Evolutionary conservation across 2,888 invertebrate genomes (phyloP).

Genomic region (Dolichomitus sp.): DNA sequence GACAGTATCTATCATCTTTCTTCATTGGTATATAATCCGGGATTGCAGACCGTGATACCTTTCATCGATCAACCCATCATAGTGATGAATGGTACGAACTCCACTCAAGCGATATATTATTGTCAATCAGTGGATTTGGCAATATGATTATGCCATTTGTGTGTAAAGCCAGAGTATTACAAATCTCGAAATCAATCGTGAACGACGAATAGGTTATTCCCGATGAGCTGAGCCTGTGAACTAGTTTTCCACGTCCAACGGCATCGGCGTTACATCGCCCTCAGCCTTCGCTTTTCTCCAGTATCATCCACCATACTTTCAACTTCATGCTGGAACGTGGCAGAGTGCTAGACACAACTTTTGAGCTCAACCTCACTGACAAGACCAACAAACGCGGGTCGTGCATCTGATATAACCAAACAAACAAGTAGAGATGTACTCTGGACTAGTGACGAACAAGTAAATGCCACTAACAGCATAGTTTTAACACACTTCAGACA

Average conservation of each 20-base stretch:
- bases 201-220: background rate
- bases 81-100: background rate
- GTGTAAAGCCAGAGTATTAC: slow-evolving; percentile 6
- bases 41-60: slow-evolving; percentile 19
- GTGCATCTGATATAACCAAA: slow-evolving; percentile 45
- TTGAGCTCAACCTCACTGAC: slow-evolving; percentile 24
- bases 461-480: slow-evolving; percentile 9
- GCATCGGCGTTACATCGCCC: slow-evolving; percentile 2
- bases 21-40: slow-evolving; percentile 37
- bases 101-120: background rate
- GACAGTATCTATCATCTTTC: slow-evolving; percentile 39
- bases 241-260: slow-evolving; percentile 9
- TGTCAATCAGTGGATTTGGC: background rate
- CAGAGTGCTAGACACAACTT: slow-evolving; percentile 25
- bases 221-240: background rate
- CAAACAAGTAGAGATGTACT: slow-evolving; percentile 13
- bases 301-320: slow-evolving; percentile 23
- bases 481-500: background rate
- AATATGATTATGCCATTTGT: background rate
- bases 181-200: slow-evolving; percentile 19
- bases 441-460: slow-evolving; percentile 7
- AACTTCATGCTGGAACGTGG: slow-evolving; percentile 34
- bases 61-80: slow-evolving; percentile 4
- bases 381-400: slow-evolving; percentile 18
- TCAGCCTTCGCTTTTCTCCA: background rate